These are phyloP conservation scores for Scrobipalpa costella DNA, from an alignment of 2,888 invertebrate genomes.

Conservation along the genomic window DNA sequence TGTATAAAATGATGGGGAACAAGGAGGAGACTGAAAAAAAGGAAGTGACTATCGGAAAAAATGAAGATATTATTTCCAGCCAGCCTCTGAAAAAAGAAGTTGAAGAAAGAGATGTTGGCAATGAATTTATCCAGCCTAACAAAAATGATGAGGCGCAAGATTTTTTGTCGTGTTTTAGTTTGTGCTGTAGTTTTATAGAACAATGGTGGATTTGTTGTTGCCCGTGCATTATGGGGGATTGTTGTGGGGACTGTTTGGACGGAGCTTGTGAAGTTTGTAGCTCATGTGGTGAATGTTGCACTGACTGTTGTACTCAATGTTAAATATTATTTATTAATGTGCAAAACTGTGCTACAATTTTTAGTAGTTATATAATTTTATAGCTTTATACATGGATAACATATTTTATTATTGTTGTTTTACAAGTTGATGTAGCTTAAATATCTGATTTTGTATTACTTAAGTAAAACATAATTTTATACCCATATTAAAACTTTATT, in stretches of 20 bases:
- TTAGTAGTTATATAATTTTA: not conserved
- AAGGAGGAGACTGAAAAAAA: not conserved
- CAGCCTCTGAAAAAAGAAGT: conserved; percentile 4
- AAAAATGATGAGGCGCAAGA: not conserved
- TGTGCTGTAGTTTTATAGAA: conserved; percentile 4
- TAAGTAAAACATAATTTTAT: too few species aligned
- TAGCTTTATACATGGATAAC: too few species aligned
- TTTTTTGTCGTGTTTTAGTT: not conserved
- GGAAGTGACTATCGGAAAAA: not conserved
- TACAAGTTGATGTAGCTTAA: too few species aligned
- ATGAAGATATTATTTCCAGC: not conserved
- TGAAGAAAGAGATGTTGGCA: not conserved
- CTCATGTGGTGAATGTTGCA: conserved; percentile 5
- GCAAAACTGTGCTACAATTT: not conserved
- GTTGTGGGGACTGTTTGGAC: not conserved
- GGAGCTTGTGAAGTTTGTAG: not conserved
- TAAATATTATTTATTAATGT: too few species aligned
- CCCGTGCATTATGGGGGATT: not conserved
- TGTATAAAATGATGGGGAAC: not conserved
- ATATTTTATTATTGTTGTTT: too few species aligned
- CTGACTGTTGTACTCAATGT: conserved; percentile 4
- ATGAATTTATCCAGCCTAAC: not conserved
- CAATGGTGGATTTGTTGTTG: conserved; percentile 5
- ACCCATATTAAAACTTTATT: too few species aligned
- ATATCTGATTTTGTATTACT: too few species aligned